phyloP scores from a whole-genome alignment of 1,140 invertebrate species.

The Microplitis demolitor region DNA sequence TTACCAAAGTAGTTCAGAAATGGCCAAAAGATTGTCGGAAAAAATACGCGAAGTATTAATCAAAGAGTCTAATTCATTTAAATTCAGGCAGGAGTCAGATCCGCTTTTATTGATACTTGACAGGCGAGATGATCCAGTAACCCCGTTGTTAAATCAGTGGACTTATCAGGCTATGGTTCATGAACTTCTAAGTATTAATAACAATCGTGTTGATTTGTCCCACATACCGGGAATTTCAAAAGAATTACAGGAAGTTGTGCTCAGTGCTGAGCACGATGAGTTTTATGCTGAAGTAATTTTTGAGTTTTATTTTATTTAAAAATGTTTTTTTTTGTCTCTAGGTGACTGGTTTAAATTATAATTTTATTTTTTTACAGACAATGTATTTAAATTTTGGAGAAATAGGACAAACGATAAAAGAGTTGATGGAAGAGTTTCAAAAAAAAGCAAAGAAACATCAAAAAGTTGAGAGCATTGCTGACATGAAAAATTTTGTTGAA shows the following conservation, averaged over 20 bases:
- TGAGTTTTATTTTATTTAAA: conserved; percentile 16
- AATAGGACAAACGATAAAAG: conserved; percentile 96
- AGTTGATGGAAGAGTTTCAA: conserved; percentile 97
- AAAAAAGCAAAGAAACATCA: conserved; percentile 93
- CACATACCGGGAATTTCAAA: conserved; percentile 82
- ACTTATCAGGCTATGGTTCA: conserved; percentile 99
- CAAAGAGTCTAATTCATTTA: conserved; percentile 86
- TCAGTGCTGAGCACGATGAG: conserved; percentile 95
- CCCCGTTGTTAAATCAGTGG: conserved; percentile 98
- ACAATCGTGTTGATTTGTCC: conserved; percentile 92
- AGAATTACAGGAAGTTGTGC: conserved; percentile 90
- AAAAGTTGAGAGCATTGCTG: conserved; percentile 96
- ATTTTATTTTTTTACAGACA: conserved; percentile 69
- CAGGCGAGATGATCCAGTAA: conserved; percentile 91
- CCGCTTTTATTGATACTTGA: conserved; percentile 89
- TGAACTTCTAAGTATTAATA: conserved; percentile 92
- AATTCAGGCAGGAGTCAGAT: conserved; percentile 78
- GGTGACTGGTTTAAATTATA: conserved; percentile 15
- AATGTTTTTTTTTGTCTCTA: conserved; percentile 2
- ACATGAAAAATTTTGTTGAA: conserved; percentile 99
- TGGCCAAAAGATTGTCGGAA: conserved; percentile 86
- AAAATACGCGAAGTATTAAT: conserved; percentile 81
- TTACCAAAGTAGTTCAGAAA: conserved; percentile 87
- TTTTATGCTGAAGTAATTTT: conserved; percentile 88
- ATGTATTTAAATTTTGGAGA: conserved; percentile 97